Evolutionary conservation across 2,888 invertebrate genomes (phyloP), one percentile per base, ranked within the genome.

Genomic region (Trisateles emortualis): DNA sequence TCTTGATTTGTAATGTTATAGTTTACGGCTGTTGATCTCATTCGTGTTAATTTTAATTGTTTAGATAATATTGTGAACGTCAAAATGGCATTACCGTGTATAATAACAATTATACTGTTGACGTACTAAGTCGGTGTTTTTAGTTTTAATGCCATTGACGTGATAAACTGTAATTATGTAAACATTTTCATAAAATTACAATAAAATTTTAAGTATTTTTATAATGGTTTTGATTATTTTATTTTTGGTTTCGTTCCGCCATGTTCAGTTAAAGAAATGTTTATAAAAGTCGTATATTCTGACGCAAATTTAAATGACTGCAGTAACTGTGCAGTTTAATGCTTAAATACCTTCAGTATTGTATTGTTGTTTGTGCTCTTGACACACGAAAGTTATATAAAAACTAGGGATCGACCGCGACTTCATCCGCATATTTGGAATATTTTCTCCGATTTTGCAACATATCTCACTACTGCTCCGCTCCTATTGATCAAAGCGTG

Each of bases 1-100:
- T 26, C 9, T 8, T 26, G 26, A 38, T 1, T 42, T 36, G 49
- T 49, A 10, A 29, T 29, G 46, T 36, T 19, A 32, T 47, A 58
- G 51, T 64, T 45, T 69, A 72, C 38, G 54, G 70, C 49, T 64
- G 68, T 79, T 82, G 84, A 84, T 84, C 84, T 84, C 85, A 83
- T 69, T 61, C 65, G 63, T 73, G 64, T 75, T 72, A 53, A 70
- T 52, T 54, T 46, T 49, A 45, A 26, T 48, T 29, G 22, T 36
- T 2, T 33, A 32, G 3, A 26, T 22, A 16, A 39, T n/a, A n/a
- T n/a, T 26, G 8, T 26, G 9, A 35, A 29, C 30, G 47, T 43
- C 36, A 30, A 5, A 41, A 17, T n/a, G 13, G 17, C 24, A 30
- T 47, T 32, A 29, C 6, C 32, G 4, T 32, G 13, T 33, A 14